Base-by-base conservation (phyloP, 2,113 vertebrate species). In the Larimichthys polyactis region DNA sequence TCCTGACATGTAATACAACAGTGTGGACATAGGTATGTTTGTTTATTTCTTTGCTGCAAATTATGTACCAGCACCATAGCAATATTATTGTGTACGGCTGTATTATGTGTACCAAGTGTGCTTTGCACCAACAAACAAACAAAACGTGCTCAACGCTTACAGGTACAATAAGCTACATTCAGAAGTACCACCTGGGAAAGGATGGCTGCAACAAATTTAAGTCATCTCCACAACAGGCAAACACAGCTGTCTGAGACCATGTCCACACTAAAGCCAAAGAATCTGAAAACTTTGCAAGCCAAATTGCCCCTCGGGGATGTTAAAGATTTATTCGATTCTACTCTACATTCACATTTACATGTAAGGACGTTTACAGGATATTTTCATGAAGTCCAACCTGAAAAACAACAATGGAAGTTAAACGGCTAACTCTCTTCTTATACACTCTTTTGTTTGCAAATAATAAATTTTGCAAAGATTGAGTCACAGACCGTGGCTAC, bases 191-290 rank as follows among this genome's bases (percentile, higher is more conserved):
- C 49, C 24, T 54, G 54, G 12, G 14, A 58, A 36, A 55, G 22
- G 51, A 59, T 11, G 24, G 19, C 51, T 48, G 40, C 43, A 48
- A 64, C 3, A 17, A 40, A 55, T 65, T 22, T 29, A 3, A 70
- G 46, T 71, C 51, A 11, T 60, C 43, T 40, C 68, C 11, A 52
- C 5, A 40, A 68, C 12, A 62, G 68, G 63, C 51, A 78, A 73
- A 62, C 63, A 83, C 46, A 68, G 62, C 60, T 36, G 48, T 49
- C 65, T 82, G 27, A 54, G 19, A 24, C 51, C 46, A 15, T 11
- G n/a, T 71, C 48, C 22, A 71, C 48, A 62, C 3, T 54, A 11
- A 71, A 4, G 11, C 52, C 43, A n/a, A 57, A 32, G 3, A 32
- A 58, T 67, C 75, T 58, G 17, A 48, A 49, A 69, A 69, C 29